phyloP scores from a whole-genome alignment of 2,113 vertebrate species.

The Phaethon lepturus region DNA sequence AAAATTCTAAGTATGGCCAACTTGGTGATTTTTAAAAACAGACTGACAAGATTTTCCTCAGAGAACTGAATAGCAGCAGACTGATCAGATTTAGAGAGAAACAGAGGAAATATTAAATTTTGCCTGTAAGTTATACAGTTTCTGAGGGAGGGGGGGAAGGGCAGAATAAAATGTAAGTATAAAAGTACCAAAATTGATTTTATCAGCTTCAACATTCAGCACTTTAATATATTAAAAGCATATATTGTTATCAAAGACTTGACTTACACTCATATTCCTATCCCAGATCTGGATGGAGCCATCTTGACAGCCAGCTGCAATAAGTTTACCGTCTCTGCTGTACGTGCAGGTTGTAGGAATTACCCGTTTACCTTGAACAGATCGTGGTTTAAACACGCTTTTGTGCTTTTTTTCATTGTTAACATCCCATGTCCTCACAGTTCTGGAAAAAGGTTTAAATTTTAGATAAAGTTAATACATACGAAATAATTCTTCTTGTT shows the following conservation, averaged over 20 bases:
- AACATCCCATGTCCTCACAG: constrained; percentile 94
- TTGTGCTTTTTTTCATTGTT: constrained; percentile 93
- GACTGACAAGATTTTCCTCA: not conserved
- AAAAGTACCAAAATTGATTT: not conserved
- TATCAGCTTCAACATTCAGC: not conserved
- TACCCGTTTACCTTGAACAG: constrained; percentile 91
- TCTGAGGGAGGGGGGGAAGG: not conserved
- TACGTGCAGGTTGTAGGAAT: constrained; percentile 92
- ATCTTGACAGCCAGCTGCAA: constrained; percentile 94
- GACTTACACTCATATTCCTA: constrained; percentile 91
- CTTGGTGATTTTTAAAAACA: not conserved
- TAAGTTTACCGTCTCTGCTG: constrained; percentile 92
- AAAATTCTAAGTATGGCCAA: not conserved
- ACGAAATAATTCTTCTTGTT: not conserved
- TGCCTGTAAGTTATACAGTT: not conserved
- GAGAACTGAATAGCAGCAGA: not conserved
- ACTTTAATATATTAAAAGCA: not conserved
- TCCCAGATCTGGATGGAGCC: constrained; percentile 99
- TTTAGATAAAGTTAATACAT: not conserved
- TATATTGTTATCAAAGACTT: not conserved
- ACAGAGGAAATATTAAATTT: not conserved
- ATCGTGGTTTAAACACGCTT: constrained; percentile 91
- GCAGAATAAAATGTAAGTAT: not conserved
- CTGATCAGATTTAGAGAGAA: not conserved
- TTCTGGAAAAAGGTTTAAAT: constrained; percentile 77